Evolutionary conservation across 2,113 vertebrate genomes (phyloP), one percentile per base, ranked within the genome.

Genomic region (Cacatua alba): DNA sequence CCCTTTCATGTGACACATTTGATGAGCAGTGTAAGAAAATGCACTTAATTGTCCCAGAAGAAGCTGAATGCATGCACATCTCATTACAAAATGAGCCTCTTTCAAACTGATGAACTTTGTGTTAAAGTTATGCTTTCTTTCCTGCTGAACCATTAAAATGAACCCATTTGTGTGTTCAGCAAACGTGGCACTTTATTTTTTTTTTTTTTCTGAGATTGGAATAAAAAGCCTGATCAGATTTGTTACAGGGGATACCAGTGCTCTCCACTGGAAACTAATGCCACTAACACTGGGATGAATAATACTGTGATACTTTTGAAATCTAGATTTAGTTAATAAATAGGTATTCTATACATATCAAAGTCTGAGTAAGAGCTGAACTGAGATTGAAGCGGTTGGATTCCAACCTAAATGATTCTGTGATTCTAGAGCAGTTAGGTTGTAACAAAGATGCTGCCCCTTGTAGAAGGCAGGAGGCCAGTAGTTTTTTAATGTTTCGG

Each of bases 1-100:
- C 39, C 48, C 9, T 89, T 75, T 71, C 35, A 5, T 43, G 9
- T 13, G n/a, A 5, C 49, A 18, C 17, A 0, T 4, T 26, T 51
- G 57, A 39, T 44, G 44, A 84, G 53, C 35, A 31, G 24, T 13
- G 2, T 55, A 26, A 67, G 72, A 53, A 88, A 79, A 86, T 20
- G 13, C 48, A 2, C 52, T 28, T 15, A 35, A 7, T 76, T 86
- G 53, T 48, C 29, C 5, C 49, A 65, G 67, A 10, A 70, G 35
- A 64, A 37, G 9, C 35, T 5, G 9, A 55, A 37, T 44, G 2
- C 10, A 0, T 52, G 2, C 13, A 0, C 15, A 10, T 23, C 11
- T 39, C 7, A 0, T 64, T 62, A 25, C 35, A 68, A 43, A 43
- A 39, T 33, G 31, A 20, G 29, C 19, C 15, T 72, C 6, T 18